Conservation (phyloP, 2,888 invertebrate genomes). For the Homarus gammarus region DNA sequence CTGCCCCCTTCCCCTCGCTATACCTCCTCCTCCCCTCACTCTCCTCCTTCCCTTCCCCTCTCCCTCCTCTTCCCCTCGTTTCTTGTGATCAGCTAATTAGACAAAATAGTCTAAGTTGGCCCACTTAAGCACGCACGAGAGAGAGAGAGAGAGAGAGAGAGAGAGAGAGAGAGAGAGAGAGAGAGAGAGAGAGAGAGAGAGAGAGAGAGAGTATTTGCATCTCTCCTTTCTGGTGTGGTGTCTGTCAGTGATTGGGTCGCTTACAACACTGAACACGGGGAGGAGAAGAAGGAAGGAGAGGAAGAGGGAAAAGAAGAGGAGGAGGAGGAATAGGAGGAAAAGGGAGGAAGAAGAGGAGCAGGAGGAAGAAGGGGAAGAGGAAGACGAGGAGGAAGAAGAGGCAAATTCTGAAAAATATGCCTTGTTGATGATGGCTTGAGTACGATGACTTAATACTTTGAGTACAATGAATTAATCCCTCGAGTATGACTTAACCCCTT, state of each 20-base stretch:
- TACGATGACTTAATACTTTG: no score
- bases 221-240: background rate
- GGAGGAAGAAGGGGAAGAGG: background rate
- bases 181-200: background rate
- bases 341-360: background rate
- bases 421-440: background rate
- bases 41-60: background rate
- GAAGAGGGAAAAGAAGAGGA: background rate
- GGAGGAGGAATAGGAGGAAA: background rate
- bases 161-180: background rate
- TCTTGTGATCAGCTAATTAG: conserved; percentile 42
- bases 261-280: background rate
- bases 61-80: background rate
- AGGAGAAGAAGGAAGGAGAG: background rate
- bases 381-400: no score
- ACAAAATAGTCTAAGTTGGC: conserved; percentile 9
- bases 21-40: background rate
- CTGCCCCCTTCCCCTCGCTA: no score
- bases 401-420: no score
- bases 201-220: background rate
- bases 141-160: background rate
- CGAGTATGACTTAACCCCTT: no score
- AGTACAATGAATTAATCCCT: no score
- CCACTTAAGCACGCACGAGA: conserved; percentile 39
- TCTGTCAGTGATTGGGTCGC: background rate